These are phyloP conservation scores for Phortica okadai DNA, from an alignment of 2,888 invertebrate genomes.

Conservation along the genomic window DNA sequence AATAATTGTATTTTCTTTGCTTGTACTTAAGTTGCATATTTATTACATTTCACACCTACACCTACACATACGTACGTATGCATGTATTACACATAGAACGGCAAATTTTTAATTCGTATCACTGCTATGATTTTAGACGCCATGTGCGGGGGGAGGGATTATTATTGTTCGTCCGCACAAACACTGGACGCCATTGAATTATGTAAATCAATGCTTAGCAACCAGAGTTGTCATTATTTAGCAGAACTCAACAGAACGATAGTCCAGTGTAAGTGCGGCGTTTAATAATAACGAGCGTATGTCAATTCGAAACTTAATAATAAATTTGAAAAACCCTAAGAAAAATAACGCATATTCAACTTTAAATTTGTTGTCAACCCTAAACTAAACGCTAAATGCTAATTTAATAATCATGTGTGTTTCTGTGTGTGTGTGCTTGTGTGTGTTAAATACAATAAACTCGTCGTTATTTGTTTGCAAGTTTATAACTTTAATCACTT, in stretches of 20 bases:
- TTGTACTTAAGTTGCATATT: slow-evolving; percentile 55
- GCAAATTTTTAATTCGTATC: slow-evolving; percentile 57
- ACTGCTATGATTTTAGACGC: slow-evolving; percentile 41
- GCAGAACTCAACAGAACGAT: no score
- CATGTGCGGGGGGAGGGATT: no score
- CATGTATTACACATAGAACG: neutral
- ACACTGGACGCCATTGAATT: no score
- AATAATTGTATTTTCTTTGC: slow-evolving; percentile 46
- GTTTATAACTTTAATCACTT: slow-evolving; percentile 71
- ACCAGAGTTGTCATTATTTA: no score
- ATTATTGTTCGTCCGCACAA: no score
- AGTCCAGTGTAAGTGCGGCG: no score
- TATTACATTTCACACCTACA: neutral
- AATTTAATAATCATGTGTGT: slow-evolving; percentile 49
- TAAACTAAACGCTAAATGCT: slow-evolving; percentile 42
- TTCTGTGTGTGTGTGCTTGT: slow-evolving; percentile 42
- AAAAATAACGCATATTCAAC: slow-evolving; percentile 45
- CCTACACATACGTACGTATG: no score
- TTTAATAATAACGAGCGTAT: no score
- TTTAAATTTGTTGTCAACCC: slow-evolving; percentile 35
- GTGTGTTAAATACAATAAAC: slow-evolving; percentile 46
- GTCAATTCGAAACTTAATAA: slow-evolving; percentile 32
- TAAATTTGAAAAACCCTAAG: slow-evolving; percentile 69
- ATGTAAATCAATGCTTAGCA: no score
- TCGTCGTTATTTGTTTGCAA: slow-evolving; percentile 59